Percentiles rank a stretch among this genome's conserved stretches.
Conservation (phyloP, 2,113 vertebrate species). For the Lonchura striata region DNA sequence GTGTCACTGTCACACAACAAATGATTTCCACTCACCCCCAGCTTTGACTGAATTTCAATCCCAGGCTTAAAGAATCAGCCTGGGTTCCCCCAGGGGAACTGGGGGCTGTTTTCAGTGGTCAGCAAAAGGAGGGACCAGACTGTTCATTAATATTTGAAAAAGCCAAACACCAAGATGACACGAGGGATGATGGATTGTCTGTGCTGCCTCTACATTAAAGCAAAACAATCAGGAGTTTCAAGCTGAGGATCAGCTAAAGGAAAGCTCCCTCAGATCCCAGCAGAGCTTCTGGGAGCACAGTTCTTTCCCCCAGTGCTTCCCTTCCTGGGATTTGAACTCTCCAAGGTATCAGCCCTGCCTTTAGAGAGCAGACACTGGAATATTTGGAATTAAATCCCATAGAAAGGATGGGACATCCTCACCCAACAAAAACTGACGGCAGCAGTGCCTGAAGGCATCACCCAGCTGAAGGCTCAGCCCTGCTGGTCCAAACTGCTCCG, state of each 20-base stretch:
- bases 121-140: conserved; percentile 53
- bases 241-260: not conserved
- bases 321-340: not conserved
- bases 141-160: conserved; percentile 72
- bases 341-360: not conserved
- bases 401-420: not conserved
- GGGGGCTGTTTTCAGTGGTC: conserved; percentile 11
- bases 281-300: not conserved
- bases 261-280: not conserved
- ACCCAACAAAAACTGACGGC: not conserved
- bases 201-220: not conserved
- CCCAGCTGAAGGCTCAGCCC: not conserved
- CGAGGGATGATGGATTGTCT: conserved; percentile 8
- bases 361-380: not conserved
- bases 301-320: not conserved
- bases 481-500: not conserved
- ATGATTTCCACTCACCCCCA: conserved; percentile 57
- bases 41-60: conserved; percentile 63
- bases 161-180: conserved; percentile 52
- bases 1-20: conserved; percentile 29
- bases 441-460: not conserved
- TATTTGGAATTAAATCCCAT: not conserved
- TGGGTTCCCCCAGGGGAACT: conserved; percentile 11
- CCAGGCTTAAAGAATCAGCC: not conserved
- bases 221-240: not conserved